Base-by-base conservation (phyloP, 1,140 invertebrate genomes). In the Chironomus tepperi region DNA sequence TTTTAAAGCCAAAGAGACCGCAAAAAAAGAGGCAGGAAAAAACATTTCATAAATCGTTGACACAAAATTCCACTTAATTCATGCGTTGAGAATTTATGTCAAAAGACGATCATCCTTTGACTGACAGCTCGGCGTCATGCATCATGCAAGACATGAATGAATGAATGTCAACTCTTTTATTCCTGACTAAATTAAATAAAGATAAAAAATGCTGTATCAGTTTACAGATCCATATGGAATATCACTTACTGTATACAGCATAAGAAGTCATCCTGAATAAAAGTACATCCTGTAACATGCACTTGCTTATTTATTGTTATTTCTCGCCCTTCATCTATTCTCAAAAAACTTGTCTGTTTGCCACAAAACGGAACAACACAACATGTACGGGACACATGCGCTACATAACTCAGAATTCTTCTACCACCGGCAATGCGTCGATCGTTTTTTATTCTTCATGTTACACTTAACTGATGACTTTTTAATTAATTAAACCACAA, bases 61-160 rank as follows among this genome's bases (percentile, higher is more conserved):
- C 47, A 57, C 47, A 57, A 57, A n/a, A 57, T 57, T 57, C 47
- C 47, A 57, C 47, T 57, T 57, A 12, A 57, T 57, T 57, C 47
- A 57, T 57, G 47, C 47, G 24, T 57, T 57, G 47, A 57, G 47
- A n/a, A 5, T 57, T 12, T 57, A 57, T 57, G 47, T 57, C 47
- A 57, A 57, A 57, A 57, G 47, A 57, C 47, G 47, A 57, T 34
- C 24, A 8, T 57, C 12, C 8, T 57, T 57, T 57, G 47, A 57
- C 47, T 57, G 47, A 57, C 47, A 57, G 47, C n/a, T 57, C n/a
- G 47, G 47, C 47, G 47, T 57, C 47, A 57, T 57, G 47, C 47
- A n/a, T 57, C 10, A 57, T 57, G 47, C 47, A 5, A n/a, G 47
- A n/a, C 12, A 57, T 57, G n/a, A 57, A 57, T 57, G 47, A 57